Conservation (phyloP, 2,113 vertebrate species). For the Agapornis roseicollis region DNA sequence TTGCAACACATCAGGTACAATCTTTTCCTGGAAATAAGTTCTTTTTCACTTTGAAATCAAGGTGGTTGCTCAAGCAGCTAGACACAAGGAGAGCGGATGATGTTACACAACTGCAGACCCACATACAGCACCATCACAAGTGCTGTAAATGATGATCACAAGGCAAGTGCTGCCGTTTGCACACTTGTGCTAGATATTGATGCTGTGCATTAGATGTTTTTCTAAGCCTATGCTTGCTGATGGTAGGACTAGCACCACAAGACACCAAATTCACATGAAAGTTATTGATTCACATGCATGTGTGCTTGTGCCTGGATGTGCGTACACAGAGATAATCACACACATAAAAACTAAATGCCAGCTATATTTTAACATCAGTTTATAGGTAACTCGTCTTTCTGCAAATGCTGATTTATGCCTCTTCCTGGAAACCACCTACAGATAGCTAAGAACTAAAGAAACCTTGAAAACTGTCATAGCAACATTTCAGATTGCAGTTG, state of each 20-base stretch:
- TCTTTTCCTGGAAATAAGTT: neutral
- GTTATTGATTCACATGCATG: neutral
- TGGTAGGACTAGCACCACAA: neutral
- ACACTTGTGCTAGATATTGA: neutral
- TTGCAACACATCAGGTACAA: neutral
- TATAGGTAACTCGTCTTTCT: neutral
- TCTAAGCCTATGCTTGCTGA: neutral
- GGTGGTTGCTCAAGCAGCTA: neutral
- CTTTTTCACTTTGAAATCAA: neutral
- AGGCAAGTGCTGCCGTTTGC: neutral
- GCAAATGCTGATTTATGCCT: neutral
- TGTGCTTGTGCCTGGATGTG: neutral
- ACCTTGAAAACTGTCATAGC: slow-evolving; percentile 51
- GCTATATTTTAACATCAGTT: neutral
- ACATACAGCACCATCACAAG: neutral
- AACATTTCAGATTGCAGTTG: slow-evolving; percentile 40
- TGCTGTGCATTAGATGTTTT: neutral
- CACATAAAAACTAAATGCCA: neutral
- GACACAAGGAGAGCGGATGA: neutral
- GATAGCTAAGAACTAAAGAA: slow-evolving; percentile 28
- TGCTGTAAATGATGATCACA: neutral
- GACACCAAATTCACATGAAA: neutral
- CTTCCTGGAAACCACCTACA: slow-evolving; percentile 47
- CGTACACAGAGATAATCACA: accelerated
- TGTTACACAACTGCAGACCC: accelerated